Percentiles rank a stretch among this genome's conserved stretches.
phyloP scores from a whole-genome alignment of 2,113 vertebrate species.

The Vanacampus margaritifer region DNA sequence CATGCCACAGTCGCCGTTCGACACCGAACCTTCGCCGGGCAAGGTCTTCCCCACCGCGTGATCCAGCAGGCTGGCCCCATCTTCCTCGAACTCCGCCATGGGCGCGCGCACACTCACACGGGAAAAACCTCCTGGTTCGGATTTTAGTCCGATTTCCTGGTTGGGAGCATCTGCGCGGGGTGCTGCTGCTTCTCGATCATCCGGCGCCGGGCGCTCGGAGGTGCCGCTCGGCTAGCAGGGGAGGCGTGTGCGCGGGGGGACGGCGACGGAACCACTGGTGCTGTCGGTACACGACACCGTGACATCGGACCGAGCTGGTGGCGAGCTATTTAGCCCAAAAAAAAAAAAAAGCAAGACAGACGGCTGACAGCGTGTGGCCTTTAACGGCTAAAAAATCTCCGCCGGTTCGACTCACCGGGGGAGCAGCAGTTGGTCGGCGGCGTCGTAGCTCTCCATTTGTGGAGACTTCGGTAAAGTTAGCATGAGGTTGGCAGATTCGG shows the following conservation, averaged over 20 bases:
- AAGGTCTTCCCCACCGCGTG: slow-evolving; percentile 67
- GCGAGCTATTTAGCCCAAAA: background rate
- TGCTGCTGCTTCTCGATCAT: slow-evolving; percentile 35
- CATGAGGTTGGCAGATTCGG: no score
- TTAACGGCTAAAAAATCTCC: background rate
- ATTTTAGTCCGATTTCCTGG: slow-evolving; percentile 41
- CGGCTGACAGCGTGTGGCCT: background rate
- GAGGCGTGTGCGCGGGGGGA: slow-evolving; percentile 17
- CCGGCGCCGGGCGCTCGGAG: slow-evolving; percentile 16
- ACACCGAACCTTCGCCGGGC: slow-evolving; percentile 73
- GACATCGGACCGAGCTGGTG: background rate
- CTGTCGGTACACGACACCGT: background rate
- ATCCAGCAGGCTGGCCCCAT: slow-evolving; percentile 57
- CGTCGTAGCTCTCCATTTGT: background rate
- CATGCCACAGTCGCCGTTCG: slow-evolving; percentile 83
- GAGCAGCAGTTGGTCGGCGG: background rate
- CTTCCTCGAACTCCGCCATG: slow-evolving; percentile 75
- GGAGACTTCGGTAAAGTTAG: no score
- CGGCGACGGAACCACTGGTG: background rate
- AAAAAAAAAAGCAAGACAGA: background rate
- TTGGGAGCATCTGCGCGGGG: slow-evolving; percentile 28
- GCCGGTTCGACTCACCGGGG: background rate
- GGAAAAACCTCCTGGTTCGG: slow-evolving; percentile 35
- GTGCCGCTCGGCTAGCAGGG: slow-evolving; percentile 22
- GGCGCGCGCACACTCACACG: slow-evolving; percentile 31